A percentile compares a stretch with the other conserved stretches of the same genome.
phyloP scores from a whole-genome alignment of 2,797 vertebrate species.

The Phrynocephalus forsythii region DNA sequence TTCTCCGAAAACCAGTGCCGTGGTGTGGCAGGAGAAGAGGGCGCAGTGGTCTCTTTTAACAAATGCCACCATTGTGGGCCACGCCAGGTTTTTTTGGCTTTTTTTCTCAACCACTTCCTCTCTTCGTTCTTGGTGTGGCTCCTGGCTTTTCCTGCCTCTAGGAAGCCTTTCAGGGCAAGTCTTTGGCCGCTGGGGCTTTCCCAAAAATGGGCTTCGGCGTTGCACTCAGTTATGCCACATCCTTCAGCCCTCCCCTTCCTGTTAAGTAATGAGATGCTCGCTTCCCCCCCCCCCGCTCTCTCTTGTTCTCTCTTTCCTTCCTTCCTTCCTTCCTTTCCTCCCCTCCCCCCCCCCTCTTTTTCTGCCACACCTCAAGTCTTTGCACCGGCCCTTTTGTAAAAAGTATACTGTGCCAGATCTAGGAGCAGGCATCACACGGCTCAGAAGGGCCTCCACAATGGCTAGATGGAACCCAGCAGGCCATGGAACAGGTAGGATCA shows the following conservation, averaged over 20 bases:
- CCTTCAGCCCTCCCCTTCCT: constrained; percentile 76
- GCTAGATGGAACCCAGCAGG: background rate
- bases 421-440: background rate
- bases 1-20: background rate
- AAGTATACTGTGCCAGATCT: background rate
- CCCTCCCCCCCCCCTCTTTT: constrained; percentile 6
- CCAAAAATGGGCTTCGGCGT: constrained; percentile 74
- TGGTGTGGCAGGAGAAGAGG: no score
- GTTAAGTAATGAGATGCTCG: constrained; percentile 65
- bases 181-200: constrained; percentile 61
- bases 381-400: background rate
- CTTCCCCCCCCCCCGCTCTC: constrained; percentile 40
- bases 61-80: background rate
- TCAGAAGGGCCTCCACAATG: constrained; percentile 18
- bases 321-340: constrained; percentile 25
- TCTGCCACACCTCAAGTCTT: background rate
- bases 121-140: background rate
- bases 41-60: no score
- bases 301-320: constrained; percentile 33
- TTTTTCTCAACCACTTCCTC: constrained; percentile 26
- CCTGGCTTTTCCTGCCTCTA: constrained; percentile 19
- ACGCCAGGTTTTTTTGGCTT: background rate
- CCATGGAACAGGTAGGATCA: constrained; percentile 27
- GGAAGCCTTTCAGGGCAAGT: constrained; percentile 15
- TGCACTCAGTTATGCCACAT: constrained; percentile 71